These are phyloP conservation scores for Drosophila anomelani DNA, from an alignment of 2,888 invertebrate species.

Conservation along the genomic window DNA sequence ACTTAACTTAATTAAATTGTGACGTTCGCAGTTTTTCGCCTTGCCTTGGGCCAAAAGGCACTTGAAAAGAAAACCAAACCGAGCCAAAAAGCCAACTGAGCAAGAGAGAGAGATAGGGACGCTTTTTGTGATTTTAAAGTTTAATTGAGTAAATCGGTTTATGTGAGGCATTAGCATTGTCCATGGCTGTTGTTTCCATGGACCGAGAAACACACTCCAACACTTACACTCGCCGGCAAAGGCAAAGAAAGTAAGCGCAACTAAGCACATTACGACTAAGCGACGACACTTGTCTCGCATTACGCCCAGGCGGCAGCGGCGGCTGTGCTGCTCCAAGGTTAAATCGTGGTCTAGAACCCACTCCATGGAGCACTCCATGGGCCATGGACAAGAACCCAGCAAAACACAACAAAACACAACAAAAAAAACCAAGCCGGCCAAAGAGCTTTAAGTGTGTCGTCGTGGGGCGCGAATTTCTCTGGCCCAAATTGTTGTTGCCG, in stretches of 20 bases:
- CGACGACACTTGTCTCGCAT: conserved; percentile 69
- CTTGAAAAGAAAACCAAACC: conserved; percentile 48
- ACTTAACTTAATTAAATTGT: conserved; percentile 57
- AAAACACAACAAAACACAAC: neutral
- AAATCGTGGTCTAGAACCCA: conserved; percentile 72
- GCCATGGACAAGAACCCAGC: conserved; percentile 62
- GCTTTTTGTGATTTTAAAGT: conserved; percentile 56
- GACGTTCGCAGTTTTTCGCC: conserved; percentile 55
- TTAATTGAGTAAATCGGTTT: conserved; percentile 80
- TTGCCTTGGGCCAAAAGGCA: conserved; percentile 60
- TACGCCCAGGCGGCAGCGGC: conserved; percentile 63
- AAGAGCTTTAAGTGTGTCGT: conserved; percentile 64
- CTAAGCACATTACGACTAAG: conserved; percentile 72
- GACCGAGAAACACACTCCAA: conserved; percentile 5
- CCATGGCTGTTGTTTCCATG: conserved; percentile 31
- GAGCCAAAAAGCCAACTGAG: conserved; percentile 22
- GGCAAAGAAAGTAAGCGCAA: conserved; percentile 76
- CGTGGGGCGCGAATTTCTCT: conserved; percentile 77
- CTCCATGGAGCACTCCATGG: conserved; percentile 15
- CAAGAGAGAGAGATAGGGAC: conserved; percentile 13
- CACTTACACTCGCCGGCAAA: conserved; percentile 40
- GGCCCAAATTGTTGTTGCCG: conserved; percentile 72
- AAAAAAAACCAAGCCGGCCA: conserved; percentile 27
- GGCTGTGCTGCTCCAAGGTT: conserved; percentile 68
- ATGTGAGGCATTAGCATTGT: conserved; percentile 72